Evolutionary conservation across 1,140 invertebrate species (phyloP), one percentile per base, ranked within the genome.

Genomic region (Tetramorium parvispinum): DNA sequence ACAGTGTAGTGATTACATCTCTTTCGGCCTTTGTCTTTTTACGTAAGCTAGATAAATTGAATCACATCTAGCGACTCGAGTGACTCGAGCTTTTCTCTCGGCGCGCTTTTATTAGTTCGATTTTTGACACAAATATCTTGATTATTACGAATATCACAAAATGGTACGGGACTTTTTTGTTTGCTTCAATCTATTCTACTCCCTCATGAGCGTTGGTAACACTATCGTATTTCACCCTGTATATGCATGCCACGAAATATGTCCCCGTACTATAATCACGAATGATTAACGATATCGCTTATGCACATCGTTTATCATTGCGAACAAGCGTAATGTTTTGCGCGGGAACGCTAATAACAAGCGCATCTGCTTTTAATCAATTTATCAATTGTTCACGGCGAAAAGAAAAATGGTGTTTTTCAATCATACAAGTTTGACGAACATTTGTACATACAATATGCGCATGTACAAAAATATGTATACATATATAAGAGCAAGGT

Each of bases 341-440:
- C 27, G 7, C 27, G 61, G 61, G 18, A 63, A 37, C 61, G 61
- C 37, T 66, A 66, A 66, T 66, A 66, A 66, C 37, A 40, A n/a
- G 10, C 63, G 63, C 63, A 43, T 66, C 63, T 66, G 63, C 63
- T 40, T 66, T 66, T 21, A 66, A 66, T 66, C 63, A 66, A 66
- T 66, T 66, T 40, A 40, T 66, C 63, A 65, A 40, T 37, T 5
- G 61, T 18, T 65, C 32, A 32, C 7, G 8, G 1, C 37, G 32
- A 66, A 37, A 43, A 66, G 63, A 66, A 66, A 43, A 66, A 10
- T 21, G 37, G 7, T 10, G 7, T 40, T 65, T 65, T 65, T 40
- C 27, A 10, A 43, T 43, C 16, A 24, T 10, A 4, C 21, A 21
- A 24, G 57, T 59, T 24, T 10, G 11, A 59, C 21, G 21, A 59